These are phyloP conservation scores for Epistrophella euchroma DNA, from an alignment of 2,888 invertebrate species.

Conservation along the genomic window DNA sequence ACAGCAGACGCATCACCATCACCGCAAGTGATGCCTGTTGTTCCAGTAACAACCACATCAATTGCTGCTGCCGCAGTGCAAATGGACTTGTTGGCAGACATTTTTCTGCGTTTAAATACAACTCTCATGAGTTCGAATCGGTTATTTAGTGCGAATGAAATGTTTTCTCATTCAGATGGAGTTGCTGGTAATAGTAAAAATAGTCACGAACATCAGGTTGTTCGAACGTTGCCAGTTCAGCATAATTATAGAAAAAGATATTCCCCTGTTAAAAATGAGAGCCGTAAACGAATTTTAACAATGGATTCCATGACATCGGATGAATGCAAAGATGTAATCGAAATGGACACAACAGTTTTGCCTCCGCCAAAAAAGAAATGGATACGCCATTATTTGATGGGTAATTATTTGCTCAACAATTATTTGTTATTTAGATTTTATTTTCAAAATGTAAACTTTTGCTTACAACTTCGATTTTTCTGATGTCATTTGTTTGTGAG, in stretches of 20 bases:
- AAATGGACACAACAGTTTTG: slow-evolving; percentile 52
- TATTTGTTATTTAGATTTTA: no score
- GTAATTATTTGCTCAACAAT: slow-evolving; percentile 75
- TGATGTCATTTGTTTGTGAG: no score
- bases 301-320: slow-evolving; percentile 40
- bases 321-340: slow-evolving; percentile 19
- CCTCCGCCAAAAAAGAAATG: slow-evolving; percentile 91
- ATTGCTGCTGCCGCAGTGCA: slow-evolving; percentile 40
- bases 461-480: no score
- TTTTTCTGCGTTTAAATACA: slow-evolving; percentile 67
- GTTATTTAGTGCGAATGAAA: slow-evolving; percentile 46
- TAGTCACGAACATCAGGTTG: slow-evolving; percentile 28
- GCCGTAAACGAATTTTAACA: slow-evolving; percentile 57
- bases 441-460: no score
- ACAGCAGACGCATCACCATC: slow-evolving; percentile 39
- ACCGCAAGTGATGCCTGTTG: slow-evolving; percentile 35
- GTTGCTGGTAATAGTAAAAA: slow-evolving; percentile 3
- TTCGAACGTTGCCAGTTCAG: slow-evolving; percentile 22
- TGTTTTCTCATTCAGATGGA: slow-evolving; percentile 10
- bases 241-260: slow-evolving; percentile 11
- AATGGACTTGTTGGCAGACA: slow-evolving; percentile 66
- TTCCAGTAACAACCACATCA: slow-evolving; percentile 28
- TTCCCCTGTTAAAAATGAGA: slow-evolving; percentile 3
- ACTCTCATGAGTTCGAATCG: slow-evolving; percentile 47
- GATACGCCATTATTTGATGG: slow-evolving; percentile 80